These are phyloP conservation scores for Fissipunctia ypsillon DNA, from an alignment of 2,888 invertebrate genomes.

Conservation along the genomic window DNA sequence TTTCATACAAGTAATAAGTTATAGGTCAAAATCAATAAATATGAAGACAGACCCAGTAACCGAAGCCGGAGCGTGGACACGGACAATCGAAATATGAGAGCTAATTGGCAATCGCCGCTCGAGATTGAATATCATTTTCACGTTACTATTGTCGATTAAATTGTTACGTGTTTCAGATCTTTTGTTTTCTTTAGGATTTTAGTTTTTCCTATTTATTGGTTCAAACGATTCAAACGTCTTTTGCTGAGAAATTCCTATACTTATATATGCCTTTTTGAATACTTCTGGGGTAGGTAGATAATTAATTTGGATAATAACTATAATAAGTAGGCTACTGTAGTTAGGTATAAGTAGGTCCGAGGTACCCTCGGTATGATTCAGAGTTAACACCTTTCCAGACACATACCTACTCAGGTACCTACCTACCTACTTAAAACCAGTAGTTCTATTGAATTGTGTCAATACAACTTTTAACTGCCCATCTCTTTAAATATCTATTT, in stretches of 20 bases:
- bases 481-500: background rate
- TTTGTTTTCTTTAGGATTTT: constrained; percentile 18
- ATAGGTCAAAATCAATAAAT: constrained; percentile 26
- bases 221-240: background rate
- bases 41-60: constrained; percentile 49
- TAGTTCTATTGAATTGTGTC: background rate
- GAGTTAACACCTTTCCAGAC: background rate
- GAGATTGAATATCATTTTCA: constrained; percentile 82
- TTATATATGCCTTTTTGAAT: background rate
- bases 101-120: constrained; percentile 87
- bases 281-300: background rate
- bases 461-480: background rate
- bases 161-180: constrained; percentile 43
- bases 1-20: background rate
- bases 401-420: background rate
- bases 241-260: background rate
- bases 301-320: background rate
- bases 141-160: constrained; percentile 53
- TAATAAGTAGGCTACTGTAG: background rate
- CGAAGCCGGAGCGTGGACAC: constrained; percentile 71
- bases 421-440: background rate
- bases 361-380: background rate
- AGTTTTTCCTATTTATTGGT: background rate
- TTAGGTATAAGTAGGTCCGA: background rate
- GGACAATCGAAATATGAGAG: constrained; percentile 81